Evolutionary conservation across 2,888 invertebrate species (phyloP).

Genomic region (Zootermopsis nevadensis): DNA sequence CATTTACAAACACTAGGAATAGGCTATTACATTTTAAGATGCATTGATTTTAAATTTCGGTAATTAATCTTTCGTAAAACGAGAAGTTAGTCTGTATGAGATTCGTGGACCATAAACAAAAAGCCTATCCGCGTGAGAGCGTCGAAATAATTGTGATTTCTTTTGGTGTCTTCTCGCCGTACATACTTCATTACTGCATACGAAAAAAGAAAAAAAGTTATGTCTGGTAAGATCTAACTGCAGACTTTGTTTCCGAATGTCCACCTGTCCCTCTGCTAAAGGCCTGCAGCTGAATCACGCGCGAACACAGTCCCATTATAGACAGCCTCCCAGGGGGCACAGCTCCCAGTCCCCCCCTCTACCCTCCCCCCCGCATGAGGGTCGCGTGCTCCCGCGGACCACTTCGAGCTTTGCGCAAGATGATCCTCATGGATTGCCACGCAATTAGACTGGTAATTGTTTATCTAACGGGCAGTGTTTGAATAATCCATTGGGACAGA

Average conservation of each 20-base stretch:
- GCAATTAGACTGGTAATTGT: constrained; percentile 51
- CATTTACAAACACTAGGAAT: no score
- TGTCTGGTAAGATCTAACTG: no score
- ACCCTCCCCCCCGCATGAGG: not conserved
- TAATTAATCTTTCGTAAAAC: no score
- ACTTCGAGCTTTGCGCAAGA: constrained; percentile 40
- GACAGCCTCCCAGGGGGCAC: not conserved
- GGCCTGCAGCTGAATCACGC: constrained; percentile 6
- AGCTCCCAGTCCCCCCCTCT: not conserved
- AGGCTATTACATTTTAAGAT: no score
- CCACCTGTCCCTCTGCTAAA: not conserved
- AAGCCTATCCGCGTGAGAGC: no score
- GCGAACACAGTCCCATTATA: not conserved
- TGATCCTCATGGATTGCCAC: constrained; percentile 44
- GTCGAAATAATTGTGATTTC: no score
- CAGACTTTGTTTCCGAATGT: not conserved
- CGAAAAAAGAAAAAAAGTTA: no score
- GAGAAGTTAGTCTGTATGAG: no score
- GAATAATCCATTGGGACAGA: constrained; percentile 34
- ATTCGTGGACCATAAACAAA: no score
- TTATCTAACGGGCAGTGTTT: constrained; percentile 33
- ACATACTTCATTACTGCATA: no score
- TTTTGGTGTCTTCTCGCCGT: no score
- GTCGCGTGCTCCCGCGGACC: constrained; percentile 41
- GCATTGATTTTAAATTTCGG: no score